These are phyloP conservation scores for Thryonomys swinderianus DNA, from an alignment of 2,113 vertebrate species.

Conservation along the genomic window DNA sequence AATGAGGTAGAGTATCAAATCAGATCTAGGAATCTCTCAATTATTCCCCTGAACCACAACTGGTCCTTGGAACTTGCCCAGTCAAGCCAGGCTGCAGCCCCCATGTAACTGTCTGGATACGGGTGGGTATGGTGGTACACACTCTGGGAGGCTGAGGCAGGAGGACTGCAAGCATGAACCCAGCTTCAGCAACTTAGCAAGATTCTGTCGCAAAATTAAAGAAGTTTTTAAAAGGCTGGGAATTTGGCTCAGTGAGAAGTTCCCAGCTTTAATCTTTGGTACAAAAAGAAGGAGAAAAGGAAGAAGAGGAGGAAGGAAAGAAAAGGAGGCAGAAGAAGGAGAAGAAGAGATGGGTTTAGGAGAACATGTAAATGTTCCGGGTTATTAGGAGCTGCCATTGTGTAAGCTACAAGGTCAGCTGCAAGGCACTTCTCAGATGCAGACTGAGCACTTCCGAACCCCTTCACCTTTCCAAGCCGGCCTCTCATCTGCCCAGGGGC, in stretches of 20 bases:
- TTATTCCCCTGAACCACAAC: fast-evolving
- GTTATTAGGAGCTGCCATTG: neutral
- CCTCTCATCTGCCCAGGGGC: neutral
- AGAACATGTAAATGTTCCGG: neutral
- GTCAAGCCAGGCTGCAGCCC: neutral
- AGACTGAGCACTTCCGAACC: neutral
- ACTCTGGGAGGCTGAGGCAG: neutral
- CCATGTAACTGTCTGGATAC: neutral
- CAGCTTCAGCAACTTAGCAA: neutral
- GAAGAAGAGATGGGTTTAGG: neutral
- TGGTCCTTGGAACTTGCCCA: neutral
- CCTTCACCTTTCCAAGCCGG: neutral
- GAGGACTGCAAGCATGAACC: neutral
- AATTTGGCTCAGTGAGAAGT: neutral
- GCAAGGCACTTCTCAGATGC: neutral
- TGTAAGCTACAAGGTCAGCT: neutral
- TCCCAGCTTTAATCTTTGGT: neutral
- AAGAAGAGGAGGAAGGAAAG: neutral
- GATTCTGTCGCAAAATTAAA: neutral
- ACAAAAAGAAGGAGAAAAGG: neutral
- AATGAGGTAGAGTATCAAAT: neutral
- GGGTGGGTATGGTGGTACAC: neutral
- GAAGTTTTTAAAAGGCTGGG: neutral
- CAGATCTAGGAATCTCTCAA: neutral
- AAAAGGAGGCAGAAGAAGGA: neutral